Evolutionary conservation across 2,888 invertebrate genomes (phyloP), one percentile per base, ranked within the genome.

Genomic region (Nomada ferruginata): DNA sequence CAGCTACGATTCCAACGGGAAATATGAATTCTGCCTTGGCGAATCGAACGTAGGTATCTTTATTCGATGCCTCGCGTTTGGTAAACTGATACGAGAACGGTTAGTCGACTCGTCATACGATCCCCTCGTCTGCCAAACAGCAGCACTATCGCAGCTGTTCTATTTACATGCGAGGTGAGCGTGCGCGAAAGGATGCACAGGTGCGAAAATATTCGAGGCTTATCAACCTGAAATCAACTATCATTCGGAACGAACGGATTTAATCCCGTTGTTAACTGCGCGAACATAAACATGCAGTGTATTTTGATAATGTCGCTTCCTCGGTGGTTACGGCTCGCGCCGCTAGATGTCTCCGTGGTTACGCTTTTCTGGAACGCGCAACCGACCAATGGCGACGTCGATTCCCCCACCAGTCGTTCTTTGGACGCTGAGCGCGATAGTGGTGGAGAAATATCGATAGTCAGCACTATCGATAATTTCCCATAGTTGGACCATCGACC

Each of bases 61-160:
- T 57, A 61, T 72, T 80, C 65, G 42, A 42, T 57, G 4, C 4
- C 50, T 64, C 57, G 20, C 50, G 50, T 36, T 64, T 11, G n/a
- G 44, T 2, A 44, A 64, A 76, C 50, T 47, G 18, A 18, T 69
- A 61, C 47, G 7, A 20, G 20, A 36, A 50, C 10, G 4, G 18
- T 57, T 42, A 59, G 20, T 59, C 23, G 15, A 50, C 26, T 50
- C 15, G 26, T 20, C 44, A 36, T 61, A 23, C 15, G 20, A 23
- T 42, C 18, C 18, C 9, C 4, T 57, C 42, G 1, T 15, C 52
- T 44, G 13, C 50, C 20, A 44, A 59, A 59, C 15, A 66, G 66
- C 66, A 66, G 74, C 66, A 74, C 66, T 66, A 57, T 66, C 74
- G 66, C 60, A 23, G 36, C n/a, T 29, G 60, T 60, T 64, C 20